Evolutionary conservation across 2,113 vertebrate genomes (phyloP).

Genomic region (Catagonus wagneri): DNA sequence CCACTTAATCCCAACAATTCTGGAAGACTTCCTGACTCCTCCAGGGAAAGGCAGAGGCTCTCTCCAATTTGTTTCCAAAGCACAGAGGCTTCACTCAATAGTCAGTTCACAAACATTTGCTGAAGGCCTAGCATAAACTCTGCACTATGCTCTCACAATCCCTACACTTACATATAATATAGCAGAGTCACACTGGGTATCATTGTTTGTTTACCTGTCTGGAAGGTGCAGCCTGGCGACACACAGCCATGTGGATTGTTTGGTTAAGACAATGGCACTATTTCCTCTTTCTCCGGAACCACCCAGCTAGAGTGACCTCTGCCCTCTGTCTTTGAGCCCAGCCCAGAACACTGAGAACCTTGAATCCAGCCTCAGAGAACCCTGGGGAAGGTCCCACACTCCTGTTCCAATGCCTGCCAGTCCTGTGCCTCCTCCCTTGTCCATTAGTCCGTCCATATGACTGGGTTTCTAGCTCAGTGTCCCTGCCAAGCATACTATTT

Average conservation of each 20-base stretch:
- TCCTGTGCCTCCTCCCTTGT: background rate
- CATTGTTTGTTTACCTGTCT: conserved; percentile 67
- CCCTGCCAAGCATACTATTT: background rate
- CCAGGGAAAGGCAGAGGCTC: background rate
- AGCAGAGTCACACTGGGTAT: background rate
- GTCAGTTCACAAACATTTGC: conserved; percentile 19
- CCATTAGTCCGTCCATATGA: background rate
- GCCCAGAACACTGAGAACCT: background rate
- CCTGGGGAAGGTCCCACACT: background rate
- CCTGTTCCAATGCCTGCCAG: background rate
- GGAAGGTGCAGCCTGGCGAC: conserved; percentile 55
- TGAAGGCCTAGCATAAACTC: background rate
- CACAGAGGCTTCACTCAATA: background rate
- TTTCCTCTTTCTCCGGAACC: conserved; percentile 64
- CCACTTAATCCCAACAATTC: background rate
- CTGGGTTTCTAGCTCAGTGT: background rate
- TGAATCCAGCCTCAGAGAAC: background rate
- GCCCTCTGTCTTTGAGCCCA: conserved; percentile 19
- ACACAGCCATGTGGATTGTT: conserved; percentile 66
- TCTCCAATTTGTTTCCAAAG: background rate
- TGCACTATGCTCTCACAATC: background rate
- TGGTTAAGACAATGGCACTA: conserved; percentile 62
- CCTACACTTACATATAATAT: background rate
- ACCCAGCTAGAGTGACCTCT: conserved; percentile 34
- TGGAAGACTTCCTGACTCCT: background rate